Percentiles rank a stretch among this genome's conserved stretches.
Evolutionary conservation across 2,113 vertebrate species (phyloP).

Genomic region (Okapia johnstoni): DNA sequence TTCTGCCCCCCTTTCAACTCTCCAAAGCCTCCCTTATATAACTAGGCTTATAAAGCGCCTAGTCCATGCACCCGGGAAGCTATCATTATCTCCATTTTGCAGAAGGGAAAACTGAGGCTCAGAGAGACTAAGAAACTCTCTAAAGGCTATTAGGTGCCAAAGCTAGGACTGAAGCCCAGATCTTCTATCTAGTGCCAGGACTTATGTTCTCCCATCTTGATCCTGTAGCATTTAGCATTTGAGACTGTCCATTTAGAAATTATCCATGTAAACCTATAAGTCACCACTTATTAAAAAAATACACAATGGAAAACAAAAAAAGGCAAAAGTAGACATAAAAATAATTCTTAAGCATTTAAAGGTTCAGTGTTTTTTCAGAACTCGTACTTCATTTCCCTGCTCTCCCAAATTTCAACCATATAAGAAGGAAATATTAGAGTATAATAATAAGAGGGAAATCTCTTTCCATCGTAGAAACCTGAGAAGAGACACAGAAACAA

Average conservation of each 20-base stretch:
- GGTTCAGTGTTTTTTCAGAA: neutral
- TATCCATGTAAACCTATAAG: neutral
- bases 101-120: neutral
- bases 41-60: neutral
- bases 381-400: neutral
- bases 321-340: neutral
- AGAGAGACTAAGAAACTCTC: neutral
- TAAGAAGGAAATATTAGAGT: neutral
- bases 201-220: neutral
- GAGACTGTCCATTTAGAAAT: neutral
- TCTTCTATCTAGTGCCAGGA: neutral
- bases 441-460: neutral
- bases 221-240: neutral
- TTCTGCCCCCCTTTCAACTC: neutral
- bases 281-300: neutral
- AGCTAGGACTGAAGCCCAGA: neutral
- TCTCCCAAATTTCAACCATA: constrained; percentile 8
- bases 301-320: neutral
- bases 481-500: neutral
- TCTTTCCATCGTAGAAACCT: neutral
- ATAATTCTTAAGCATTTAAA: neutral
- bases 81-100: neutral
- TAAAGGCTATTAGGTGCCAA: neutral
- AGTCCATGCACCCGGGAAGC: neutral
- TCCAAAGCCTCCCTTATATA: neutral